Evolutionary conservation across 2,113 vertebrate genomes (phyloP).

Genomic region (Bubo blakistoni): DNA sequence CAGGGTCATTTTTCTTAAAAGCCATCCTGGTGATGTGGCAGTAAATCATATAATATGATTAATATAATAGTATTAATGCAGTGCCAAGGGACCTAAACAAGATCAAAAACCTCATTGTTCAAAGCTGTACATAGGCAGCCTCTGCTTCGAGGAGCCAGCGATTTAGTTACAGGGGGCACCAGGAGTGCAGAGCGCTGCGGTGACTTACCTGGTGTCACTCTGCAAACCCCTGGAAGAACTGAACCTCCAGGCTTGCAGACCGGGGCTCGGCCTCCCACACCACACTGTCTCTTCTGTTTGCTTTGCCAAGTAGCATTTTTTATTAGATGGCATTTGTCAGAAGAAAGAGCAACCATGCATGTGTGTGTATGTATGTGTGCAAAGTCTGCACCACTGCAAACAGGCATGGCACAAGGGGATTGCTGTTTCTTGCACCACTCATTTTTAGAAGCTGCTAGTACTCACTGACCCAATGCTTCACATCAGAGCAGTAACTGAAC

Average conservation of each 20-base stretch:
- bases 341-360: accelerated
- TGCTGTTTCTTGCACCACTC: background rate
- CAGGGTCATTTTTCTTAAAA: background rate
- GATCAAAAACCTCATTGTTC: conserved; percentile 13
- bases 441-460: background rate
- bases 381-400: background rate
- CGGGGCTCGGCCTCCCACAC: background rate
- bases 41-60: background rate
- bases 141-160: background rate
- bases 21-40: background rate
- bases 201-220: background rate
- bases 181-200: background rate
- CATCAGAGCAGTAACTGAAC: background rate
- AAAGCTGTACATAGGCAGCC: background rate
- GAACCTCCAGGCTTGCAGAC: background rate
- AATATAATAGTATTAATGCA: background rate
- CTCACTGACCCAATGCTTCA: accelerated
- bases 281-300: background rate
- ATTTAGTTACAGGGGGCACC: conserved; percentile 24
- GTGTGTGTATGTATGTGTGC: accelerated
- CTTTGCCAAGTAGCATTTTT: background rate
- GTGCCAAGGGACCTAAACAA: background rate
- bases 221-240: background rate
- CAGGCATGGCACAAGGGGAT: background rate
- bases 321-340: background rate